Conservation (phyloP, 1,140 invertebrate species). For the Bombus sibiricus region DNA sequence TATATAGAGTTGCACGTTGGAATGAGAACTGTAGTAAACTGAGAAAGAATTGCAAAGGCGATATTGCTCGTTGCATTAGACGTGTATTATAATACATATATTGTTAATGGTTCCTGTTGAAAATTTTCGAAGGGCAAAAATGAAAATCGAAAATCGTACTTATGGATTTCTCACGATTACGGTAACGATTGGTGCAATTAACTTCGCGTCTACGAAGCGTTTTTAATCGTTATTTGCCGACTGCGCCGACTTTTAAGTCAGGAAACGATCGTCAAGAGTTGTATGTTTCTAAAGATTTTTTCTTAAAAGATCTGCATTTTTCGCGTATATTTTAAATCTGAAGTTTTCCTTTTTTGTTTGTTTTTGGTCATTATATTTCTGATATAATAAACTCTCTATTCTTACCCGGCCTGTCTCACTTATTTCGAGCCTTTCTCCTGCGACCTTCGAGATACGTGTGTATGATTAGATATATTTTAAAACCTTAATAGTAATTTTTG, state of each 20-base stretch:
- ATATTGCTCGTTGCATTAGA: background rate
- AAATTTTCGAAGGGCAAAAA: background rate
- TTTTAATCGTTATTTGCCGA: background rate
- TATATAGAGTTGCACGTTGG: background rate
- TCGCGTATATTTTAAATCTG: conserved; percentile 32
- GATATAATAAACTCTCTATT: conserved; percentile 54
- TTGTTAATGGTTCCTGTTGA: background rate
- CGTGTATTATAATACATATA: background rate
- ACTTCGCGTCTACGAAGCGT: background rate
- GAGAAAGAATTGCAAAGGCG: background rate
- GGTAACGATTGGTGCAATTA: background rate
- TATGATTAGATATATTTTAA: background rate
- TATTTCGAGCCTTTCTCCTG: background rate
- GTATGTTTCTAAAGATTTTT: conserved; percentile 39
- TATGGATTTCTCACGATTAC: background rate
- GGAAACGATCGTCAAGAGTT: conserved; percentile 9
- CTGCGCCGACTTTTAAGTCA: background rate
- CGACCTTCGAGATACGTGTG: background rate
- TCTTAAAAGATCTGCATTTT: conserved; percentile 25
- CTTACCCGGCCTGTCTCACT: conserved; percentile 36
- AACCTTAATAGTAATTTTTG: background rate
- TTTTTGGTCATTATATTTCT: conserved; percentile 42
- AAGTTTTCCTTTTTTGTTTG: conserved; percentile 12
- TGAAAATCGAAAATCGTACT: conserved; percentile 36
- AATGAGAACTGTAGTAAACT: background rate